phyloP scores from a whole-genome alignment of 2,113 vertebrate genomes.

The Anarhynchus alexandrinus region DNA sequence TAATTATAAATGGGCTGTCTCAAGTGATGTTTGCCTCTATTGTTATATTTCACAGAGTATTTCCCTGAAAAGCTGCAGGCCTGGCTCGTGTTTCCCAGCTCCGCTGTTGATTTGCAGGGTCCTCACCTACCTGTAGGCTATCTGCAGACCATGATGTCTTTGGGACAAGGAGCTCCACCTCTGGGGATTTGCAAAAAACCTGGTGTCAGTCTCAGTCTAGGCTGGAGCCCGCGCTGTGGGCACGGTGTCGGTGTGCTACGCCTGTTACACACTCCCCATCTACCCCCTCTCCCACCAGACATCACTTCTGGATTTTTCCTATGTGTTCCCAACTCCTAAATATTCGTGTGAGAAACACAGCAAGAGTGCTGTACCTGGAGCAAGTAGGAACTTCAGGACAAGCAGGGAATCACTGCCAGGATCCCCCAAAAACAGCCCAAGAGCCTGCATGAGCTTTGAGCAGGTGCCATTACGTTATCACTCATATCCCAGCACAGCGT shows the following conservation, averaged over 20 bases:
- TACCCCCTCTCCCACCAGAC: background rate
- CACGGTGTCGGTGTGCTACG: too few species aligned
- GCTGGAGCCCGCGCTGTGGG: background rate
- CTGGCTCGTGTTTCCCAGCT: background rate
- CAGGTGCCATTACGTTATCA: background rate
- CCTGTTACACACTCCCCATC: background rate
- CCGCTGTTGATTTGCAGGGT: background rate
- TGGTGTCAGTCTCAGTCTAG: background rate
- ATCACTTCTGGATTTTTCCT: background rate
- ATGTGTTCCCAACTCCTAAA: background rate
- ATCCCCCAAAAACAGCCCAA: background rate
- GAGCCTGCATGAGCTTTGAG: background rate
- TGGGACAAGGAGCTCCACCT: background rate
- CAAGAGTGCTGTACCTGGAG: background rate
- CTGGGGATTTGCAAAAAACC: background rate
- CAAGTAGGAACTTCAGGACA: background rate
- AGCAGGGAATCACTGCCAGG: background rate
- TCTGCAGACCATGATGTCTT: background rate
- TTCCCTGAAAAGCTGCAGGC: background rate
- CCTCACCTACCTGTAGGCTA: accelerated
- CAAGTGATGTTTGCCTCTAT: background rate
- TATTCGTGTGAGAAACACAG: background rate
- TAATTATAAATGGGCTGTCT: background rate
- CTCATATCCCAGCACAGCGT: accelerated
- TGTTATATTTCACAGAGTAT: background rate